phyloP scores from a whole-genome alignment of 2,113 vertebrate species.

The Percopsis transmontana region DNA sequence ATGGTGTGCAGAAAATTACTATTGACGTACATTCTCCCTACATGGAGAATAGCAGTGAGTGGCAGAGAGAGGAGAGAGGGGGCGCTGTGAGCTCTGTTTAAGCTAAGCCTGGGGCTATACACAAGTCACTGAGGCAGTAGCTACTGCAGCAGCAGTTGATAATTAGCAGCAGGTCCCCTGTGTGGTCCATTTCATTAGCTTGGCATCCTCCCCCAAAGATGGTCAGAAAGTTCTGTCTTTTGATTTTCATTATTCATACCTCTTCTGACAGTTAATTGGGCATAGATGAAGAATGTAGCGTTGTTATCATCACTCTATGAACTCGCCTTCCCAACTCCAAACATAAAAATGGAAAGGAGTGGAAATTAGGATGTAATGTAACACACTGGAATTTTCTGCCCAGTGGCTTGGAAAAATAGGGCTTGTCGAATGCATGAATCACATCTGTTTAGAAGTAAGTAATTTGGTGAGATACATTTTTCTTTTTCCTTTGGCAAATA shows the following conservation, averaged over 20 bases:
- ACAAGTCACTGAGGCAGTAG: conserved; percentile 42
- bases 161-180: conserved; percentile 60
- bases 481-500: conserved; percentile 1
- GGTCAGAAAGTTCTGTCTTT: background rate
- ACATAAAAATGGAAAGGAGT: background rate
- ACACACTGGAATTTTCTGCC: conserved; percentile 8
- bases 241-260: conserved; percentile 33
- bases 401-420: background rate
- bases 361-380: background rate
- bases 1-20: background rate
- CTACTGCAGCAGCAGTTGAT: conserved; percentile 55
- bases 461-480: background rate
- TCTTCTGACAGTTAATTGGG: conserved; percentile 30
- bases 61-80: conserved; percentile 19
- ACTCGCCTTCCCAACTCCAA: background rate
- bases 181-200: conserved; percentile 59
- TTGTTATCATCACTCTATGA: background rate
- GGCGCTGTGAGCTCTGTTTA: conserved; percentile 43
- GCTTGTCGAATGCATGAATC: background rate
- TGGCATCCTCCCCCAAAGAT: conserved; percentile 27
- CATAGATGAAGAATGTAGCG: conserved; percentile 10
- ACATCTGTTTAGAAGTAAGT: background rate
- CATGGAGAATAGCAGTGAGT: conserved; percentile 21
- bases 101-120: conserved; percentile 38
- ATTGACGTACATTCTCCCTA: background rate